Percentiles rank a stretch among this genome's conserved stretches.
Evolutionary conservation across 2,888 invertebrate genomes (phyloP).

Genomic region (Lasioglossum pauxillum): DNA sequence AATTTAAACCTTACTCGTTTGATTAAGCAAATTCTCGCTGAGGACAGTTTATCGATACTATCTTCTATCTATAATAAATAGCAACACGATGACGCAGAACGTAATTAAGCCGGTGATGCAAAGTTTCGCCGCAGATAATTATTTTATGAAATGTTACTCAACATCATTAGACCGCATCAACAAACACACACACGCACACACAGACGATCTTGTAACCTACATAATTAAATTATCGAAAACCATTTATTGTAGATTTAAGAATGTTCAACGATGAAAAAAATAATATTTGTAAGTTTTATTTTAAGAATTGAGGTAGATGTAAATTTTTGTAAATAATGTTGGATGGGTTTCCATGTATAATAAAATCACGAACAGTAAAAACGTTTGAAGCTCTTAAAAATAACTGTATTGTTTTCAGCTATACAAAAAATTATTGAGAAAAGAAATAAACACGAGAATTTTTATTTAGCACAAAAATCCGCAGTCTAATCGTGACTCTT

Average conservation of each 20-base stretch:
- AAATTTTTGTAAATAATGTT: too few relatives aligned
- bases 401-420: too few relatives aligned
- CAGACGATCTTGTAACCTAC: not conserved
- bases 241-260: not conserved
- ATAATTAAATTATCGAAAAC: not conserved
- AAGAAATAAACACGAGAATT: too few relatives aligned
- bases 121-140: constrained; percentile 17
- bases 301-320: not conserved
- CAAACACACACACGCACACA: not conserved
- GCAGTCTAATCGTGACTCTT: not conserved
- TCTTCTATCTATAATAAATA: constrained; percentile 36
- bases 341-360: too few relatives aligned
- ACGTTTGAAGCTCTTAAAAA: too few relatives aligned
- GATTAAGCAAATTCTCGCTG: constrained; percentile 37
- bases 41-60: constrained; percentile 42
- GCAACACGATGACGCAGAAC: constrained; percentile 18
- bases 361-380: too few relatives aligned
- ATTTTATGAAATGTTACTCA: not conserved
- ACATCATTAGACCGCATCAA: not conserved
- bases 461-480: not conserved
- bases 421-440: too few relatives aligned
- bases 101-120: constrained; percentile 22
- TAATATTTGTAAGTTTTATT: not conserved
- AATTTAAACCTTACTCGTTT: constrained; percentile 34
- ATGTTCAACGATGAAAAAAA: not conserved